These are phyloP conservation scores for Diplolepis rosae DNA, from an alignment of 2,888 invertebrate genomes.

Conservation along the genomic window DNA sequence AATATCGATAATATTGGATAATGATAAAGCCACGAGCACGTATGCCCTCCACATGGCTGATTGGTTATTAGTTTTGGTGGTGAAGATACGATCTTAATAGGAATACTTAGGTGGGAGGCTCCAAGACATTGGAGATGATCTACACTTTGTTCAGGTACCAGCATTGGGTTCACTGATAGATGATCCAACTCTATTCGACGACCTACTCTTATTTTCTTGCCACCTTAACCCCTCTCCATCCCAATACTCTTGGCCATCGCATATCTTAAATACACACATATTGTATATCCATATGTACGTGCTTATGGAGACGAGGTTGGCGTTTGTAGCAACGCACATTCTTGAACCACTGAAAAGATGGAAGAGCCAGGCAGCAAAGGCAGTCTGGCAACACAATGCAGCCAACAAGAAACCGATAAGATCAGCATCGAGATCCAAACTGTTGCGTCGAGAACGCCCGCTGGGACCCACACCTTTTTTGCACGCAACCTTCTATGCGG, in stretches of 20 bases:
- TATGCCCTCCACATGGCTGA: slow-evolving; percentile 62
- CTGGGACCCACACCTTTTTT: slow-evolving; percentile 68
- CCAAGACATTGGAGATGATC: slow-evolving; percentile 67
- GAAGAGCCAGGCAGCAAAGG: slow-evolving; percentile 45
- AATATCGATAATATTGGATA: slow-evolving; percentile 65
- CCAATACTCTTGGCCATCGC: not conserved
- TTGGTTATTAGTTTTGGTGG: slow-evolving; percentile 71
- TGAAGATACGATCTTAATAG: slow-evolving; percentile 69
- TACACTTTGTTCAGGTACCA: slow-evolving; percentile 58
- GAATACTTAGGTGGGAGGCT: slow-evolving; percentile 71
- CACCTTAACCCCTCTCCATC: not conserved
- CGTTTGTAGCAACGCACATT: slow-evolving; percentile 33
- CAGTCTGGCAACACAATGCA: slow-evolving; percentile 63
- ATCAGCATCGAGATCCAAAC: slow-evolving; percentile 62
- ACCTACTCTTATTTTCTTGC: slow-evolving; percentile 28
- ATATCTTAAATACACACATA: not conserved
- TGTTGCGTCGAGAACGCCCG: slow-evolving; percentile 64
- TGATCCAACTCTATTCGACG: slow-evolving; percentile 21
- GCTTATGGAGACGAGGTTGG: slow-evolving; percentile 30
- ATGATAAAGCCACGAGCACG: slow-evolving; percentile 67
- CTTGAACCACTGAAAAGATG: slow-evolving; percentile 33
- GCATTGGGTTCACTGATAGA: slow-evolving; percentile 30
- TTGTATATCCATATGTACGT: not conserved
- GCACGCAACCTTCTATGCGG: slow-evolving; percentile 56
- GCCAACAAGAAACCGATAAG: slow-evolving; percentile 66